These are phyloP conservation scores for Tenebrosternarchus preto DNA, from an alignment of 2,113 vertebrate genomes.

Conservation along the genomic window DNA sequence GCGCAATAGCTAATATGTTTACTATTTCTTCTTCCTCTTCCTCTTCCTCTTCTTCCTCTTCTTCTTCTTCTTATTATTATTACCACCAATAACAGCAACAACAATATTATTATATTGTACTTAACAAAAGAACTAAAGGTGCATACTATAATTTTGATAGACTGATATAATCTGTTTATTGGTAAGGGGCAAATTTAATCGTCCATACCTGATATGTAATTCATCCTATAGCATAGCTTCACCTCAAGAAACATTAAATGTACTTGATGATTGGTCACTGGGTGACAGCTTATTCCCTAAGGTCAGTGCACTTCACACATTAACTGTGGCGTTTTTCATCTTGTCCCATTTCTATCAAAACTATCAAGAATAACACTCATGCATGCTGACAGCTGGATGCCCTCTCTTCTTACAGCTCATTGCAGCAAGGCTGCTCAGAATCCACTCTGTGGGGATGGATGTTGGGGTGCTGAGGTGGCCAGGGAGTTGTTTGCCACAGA, in stretches of 20 bases:
- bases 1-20: not conserved
- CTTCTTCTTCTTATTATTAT: no score
- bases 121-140: not conserved
- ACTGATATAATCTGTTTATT: not conserved
- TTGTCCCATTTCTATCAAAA: constrained; percentile 50
- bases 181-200: not conserved
- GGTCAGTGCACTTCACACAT: constrained; percentile 40
- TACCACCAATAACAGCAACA: no score
- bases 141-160: not conserved
- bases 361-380: constrained; percentile 51
- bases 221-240: not conserved
- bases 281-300: constrained; percentile 31
- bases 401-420: constrained; percentile 29
- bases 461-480: not conserved
- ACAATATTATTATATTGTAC: no score
- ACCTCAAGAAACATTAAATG: constrained; percentile 6
- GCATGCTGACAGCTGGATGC: constrained; percentile 55
- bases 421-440: not conserved
- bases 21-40: no score
- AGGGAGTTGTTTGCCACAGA: constrained; percentile 18
- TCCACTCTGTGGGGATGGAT: constrained; percentile 23
- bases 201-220: not conserved
- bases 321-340: constrained; percentile 50
- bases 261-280: constrained; percentile 3
- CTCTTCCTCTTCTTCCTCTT: no score